Evolutionary conservation across 2,888 invertebrate species (phyloP), one percentile per base, ranked within the genome.

Genomic region (Panorpa germanica): DNA sequence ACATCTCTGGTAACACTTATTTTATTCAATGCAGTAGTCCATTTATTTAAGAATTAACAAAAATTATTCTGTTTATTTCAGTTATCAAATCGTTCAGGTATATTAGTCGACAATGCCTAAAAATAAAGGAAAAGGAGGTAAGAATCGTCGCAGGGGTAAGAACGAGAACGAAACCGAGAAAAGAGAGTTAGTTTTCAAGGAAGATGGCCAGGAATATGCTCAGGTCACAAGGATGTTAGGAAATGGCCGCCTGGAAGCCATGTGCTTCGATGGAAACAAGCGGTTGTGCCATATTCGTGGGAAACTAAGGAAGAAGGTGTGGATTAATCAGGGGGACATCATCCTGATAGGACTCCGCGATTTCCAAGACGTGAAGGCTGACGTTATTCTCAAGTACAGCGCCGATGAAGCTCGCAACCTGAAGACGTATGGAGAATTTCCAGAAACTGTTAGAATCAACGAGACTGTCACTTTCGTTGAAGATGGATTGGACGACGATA

Each of bases 151-250:
- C 61, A 80, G 98, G 63, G 98, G 98, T 59, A 98, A 98, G 73
- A 98, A 98, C 54, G 98, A 98, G 62, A 98, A 98, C 57, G 98
- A 98, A 65, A 90, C 93, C 34, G 93, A 95, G 53, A 98, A 98
- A 61, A 77, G 98, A 65, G 98, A 98, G 59, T 69, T 98, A 61
- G 90, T 96, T 37, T 95, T 96, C 65, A 96, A 96, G 63, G 96
- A 98, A 62, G 95, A 96, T 61, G 95, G 95, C 41, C 95, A 96
- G 70, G 96, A 96, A 61, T 98, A 98, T 63, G 96, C 96, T 47
- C 96, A 98, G 70, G 98, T 98, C 39, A 86, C 91, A 47, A 96
- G 96, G 65, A 98, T 98, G 96, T 69, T 98, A 52, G 98, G 98
- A 47, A 98, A 98, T 66, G 96, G 98, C 45, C 70, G 96, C 50